phyloP scores from a whole-genome alignment of 2,888 invertebrate genomes.

The Seladonia tumulorum region DNA sequence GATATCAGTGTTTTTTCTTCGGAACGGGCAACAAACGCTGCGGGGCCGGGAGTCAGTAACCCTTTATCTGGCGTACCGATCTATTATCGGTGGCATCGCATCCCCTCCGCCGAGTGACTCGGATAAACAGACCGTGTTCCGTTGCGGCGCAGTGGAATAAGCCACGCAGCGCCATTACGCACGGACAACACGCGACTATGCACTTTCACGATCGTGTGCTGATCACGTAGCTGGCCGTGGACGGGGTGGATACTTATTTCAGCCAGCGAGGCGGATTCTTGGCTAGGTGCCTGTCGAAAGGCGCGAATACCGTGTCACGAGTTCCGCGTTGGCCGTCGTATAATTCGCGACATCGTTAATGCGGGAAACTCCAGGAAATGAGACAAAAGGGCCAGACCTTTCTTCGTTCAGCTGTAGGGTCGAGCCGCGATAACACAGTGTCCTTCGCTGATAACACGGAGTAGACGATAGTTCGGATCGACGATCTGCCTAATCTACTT shows the following conservation, averaged over 20 bases:
- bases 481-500: too few species aligned
- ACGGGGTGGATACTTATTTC: conserved; percentile 45
- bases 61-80: conserved; percentile 33
- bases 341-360: background rate
- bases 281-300: conserved; percentile 66
- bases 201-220: conserved; percentile 65
- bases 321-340: conserved; percentile 25
- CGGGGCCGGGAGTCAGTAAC: conserved; percentile 21
- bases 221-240: conserved; percentile 35
- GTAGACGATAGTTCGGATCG: too few species aligned
- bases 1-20: conserved; percentile 1
- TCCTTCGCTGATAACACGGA: too few species aligned
- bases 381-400: background rate
- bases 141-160: conserved; percentile 54
- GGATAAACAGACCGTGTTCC: conserved; percentile 16
- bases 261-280: conserved; percentile 72
- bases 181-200: conserved; percentile 54
- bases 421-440: too few species aligned
- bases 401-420: background rate
- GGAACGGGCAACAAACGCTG: background rate
- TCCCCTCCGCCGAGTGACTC: conserved; percentile 2
- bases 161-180: conserved; percentile 55
- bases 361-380: background rate
- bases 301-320: conserved; percentile 31
- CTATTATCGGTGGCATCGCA: conserved; percentile 9